phyloP scores from a whole-genome alignment of 35 echinoderm and acorn worm genomes.

The Chiridota heheva region DNA sequence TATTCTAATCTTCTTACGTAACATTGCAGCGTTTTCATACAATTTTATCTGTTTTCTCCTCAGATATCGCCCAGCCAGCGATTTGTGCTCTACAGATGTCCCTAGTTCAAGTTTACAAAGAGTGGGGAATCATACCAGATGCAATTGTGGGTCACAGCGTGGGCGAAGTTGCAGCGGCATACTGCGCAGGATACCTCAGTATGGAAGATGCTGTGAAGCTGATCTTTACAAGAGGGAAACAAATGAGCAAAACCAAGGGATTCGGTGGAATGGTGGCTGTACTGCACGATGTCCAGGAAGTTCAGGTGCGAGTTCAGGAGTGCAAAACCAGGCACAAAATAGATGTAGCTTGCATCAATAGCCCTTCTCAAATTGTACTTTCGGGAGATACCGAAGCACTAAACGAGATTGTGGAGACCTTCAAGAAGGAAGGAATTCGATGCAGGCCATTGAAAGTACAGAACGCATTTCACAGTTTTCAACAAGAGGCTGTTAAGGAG shows the following conservation, averaged over 20 bases:
- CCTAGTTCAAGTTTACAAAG: slow-evolving; percentile 38
- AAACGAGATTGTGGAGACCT: background rate
- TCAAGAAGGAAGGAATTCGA: slow-evolving; percentile 24
- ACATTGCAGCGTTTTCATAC: too few relatives aligned
- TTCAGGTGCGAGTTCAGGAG: background rate
- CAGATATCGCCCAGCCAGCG: slow-evolving; percentile 66
- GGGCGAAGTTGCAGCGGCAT: slow-evolving; percentile 69
- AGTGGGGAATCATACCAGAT: slow-evolving; percentile 23
- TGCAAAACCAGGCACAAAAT: slow-evolving; percentile 2
- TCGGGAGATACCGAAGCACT: slow-evolving; percentile 32
- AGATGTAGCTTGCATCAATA: slow-evolving; percentile 70
- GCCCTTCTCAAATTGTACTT: slow-evolving; percentile 28
- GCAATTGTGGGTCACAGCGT: slow-evolving; percentile 71
- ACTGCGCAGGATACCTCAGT: slow-evolving; percentile 50
- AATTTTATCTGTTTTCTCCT: background rate
- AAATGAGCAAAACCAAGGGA: slow-evolving; percentile 36
- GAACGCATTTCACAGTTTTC: slow-evolving; percentile 56
- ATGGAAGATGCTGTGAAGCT: slow-evolving; percentile 47
- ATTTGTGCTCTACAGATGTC: slow-evolving; percentile 61
- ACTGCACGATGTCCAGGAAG: background rate
- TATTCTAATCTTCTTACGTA: too few relatives aligned
- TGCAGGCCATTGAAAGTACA: slow-evolving; percentile 37
- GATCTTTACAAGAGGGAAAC: slow-evolving; percentile 52
- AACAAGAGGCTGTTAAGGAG: slow-evolving; percentile 37
- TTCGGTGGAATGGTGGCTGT: slow-evolving; percentile 70